Evolutionary conservation across 1,140 invertebrate genomes (phyloP).

Genomic region (Radopholus similis): DNA sequence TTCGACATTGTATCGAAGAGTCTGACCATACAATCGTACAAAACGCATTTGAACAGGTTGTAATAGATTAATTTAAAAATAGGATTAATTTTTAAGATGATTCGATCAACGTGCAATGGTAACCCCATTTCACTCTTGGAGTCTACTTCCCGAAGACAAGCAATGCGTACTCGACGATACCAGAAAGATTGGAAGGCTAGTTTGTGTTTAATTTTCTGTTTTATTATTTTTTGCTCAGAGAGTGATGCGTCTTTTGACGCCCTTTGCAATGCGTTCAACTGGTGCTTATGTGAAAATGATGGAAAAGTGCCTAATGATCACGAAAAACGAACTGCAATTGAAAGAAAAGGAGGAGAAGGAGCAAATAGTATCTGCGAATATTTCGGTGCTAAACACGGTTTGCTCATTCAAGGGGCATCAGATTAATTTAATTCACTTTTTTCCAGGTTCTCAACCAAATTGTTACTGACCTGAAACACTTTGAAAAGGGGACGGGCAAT

Average conservation of each 20-base stretch:
- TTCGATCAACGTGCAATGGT: slow-evolving; percentile 6
- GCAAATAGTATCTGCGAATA: not conserved
- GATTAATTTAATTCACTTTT: not conserved
- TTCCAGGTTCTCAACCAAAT: slow-evolving; percentile 12
- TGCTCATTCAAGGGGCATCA: not conserved
- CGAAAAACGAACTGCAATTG: slow-evolving; percentile 18
- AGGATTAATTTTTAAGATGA: no score
- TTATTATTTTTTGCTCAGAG: not conserved
- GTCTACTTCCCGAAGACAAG: slow-evolving; percentile 13
- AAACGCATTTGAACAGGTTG: slow-evolving; percentile 26
- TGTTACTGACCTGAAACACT: slow-evolving; percentile 4
- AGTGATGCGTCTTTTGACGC: slow-evolving; percentile 21
- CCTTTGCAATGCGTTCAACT: slow-evolving; percentile 22
- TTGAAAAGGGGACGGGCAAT: not conserved
- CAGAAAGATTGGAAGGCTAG: slow-evolving; percentile 17
- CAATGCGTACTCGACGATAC: slow-evolving; percentile 12
- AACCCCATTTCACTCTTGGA: slow-evolving; percentile 25
- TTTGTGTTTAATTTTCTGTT: not conserved
- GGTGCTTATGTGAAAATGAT: slow-evolving; percentile 13
- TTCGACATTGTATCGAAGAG: slow-evolving; percentile 29
- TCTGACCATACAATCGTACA: slow-evolving; percentile 8
- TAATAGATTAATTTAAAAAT: no score
- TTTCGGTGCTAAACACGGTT: slow-evolving; percentile 2
- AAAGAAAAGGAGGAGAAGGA: not conserved
- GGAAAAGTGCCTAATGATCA: slow-evolving; percentile 14